Conservation (phyloP, 37 sponge, comb jelly and placozoan species). For the Aphrocallistes beatrix region DNA sequence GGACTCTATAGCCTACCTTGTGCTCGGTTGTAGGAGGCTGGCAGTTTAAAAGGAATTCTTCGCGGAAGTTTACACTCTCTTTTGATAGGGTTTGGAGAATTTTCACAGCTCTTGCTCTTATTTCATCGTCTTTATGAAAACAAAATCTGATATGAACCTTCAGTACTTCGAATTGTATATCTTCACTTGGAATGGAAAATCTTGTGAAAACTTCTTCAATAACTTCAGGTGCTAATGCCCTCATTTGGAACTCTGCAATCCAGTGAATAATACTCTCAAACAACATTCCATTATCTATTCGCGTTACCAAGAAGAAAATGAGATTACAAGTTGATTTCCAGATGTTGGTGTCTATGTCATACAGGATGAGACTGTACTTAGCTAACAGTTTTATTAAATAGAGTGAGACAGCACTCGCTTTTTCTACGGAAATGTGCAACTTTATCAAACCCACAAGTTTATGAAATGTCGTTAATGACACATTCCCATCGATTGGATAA, state of each 20-base stretch:
- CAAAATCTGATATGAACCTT: not conserved
- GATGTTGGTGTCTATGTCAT: not conserved
- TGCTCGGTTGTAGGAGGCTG: not conserved
- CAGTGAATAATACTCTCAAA: not conserved
- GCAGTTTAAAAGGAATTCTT: not conserved
- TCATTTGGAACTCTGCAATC: constrained; percentile 12
- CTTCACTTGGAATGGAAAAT: not conserved
- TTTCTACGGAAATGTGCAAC: not conserved
- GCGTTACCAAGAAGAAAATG: not conserved
- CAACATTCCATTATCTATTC: constrained; percentile 1
- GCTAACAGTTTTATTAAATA: not conserved
- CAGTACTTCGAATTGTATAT: not conserved
- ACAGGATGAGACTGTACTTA: not conserved
- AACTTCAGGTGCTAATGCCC: not conserved
- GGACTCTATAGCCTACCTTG: not conserved
- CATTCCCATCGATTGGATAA: not conserved
- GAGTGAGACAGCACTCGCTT: not conserved
- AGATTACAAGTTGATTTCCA: not conserved
- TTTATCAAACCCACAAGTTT: not conserved
- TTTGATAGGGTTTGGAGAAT: not conserved
- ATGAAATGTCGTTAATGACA: not conserved
- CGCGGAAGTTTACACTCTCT: not conserved
- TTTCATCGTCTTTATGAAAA: constrained; percentile 3
- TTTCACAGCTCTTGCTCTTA: not conserved
- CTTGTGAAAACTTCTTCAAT: not conserved